phyloP scores from a whole-genome alignment of 2,888 invertebrate genomes.

The Chrysolina haemoptera region DNA sequence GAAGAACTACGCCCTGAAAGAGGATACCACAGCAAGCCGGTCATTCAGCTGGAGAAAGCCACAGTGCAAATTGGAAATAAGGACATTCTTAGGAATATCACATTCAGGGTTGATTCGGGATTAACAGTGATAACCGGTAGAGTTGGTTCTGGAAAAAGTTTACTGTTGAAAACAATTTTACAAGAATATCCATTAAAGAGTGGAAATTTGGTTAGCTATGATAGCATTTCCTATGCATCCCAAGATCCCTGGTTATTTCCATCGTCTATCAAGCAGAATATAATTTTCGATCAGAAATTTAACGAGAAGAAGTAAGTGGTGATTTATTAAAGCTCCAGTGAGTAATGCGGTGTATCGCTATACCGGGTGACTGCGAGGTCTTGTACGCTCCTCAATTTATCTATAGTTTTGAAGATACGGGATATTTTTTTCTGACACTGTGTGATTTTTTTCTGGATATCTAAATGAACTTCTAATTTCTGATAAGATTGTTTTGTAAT shows the following conservation, averaged over 20 bases:
- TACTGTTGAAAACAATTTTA: slow-evolving; percentile 58
- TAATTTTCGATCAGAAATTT: slow-evolving; percentile 65
- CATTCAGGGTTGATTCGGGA: slow-evolving; percentile 67
- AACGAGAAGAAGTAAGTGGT: slow-evolving; percentile 52
- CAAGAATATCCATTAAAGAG: slow-evolving; percentile 53
- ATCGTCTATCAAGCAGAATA: slow-evolving; percentile 60
- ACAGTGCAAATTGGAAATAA: slow-evolving; percentile 54
- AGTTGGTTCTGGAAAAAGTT: slow-evolving; percentile 67
- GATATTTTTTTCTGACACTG: too few relatives aligned
- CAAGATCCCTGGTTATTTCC: slow-evolving; percentile 63
- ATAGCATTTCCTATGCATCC: slow-evolving; percentile 59
- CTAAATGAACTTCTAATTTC: too few relatives aligned
- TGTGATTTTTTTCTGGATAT: too few relatives aligned
- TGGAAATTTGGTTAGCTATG: slow-evolving; percentile 49
- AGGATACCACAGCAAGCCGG: slow-evolving; percentile 23
- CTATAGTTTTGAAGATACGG: not conserved
- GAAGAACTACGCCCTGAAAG: slow-evolving; percentile 79
- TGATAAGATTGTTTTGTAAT: too few relatives aligned
- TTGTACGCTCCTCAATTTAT: not conserved
- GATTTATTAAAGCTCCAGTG: too few relatives aligned
- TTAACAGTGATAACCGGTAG: slow-evolving; percentile 75
- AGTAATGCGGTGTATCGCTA: not conserved
- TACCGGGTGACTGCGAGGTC: not conserved
- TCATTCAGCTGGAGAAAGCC: slow-evolving; percentile 33
- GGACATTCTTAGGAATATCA: slow-evolving; percentile 67